Evolutionary conservation across 1,140 invertebrate genomes (phyloP), one percentile per base, ranked within the genome.

Genomic region (Coptotermes formosanus): DNA sequence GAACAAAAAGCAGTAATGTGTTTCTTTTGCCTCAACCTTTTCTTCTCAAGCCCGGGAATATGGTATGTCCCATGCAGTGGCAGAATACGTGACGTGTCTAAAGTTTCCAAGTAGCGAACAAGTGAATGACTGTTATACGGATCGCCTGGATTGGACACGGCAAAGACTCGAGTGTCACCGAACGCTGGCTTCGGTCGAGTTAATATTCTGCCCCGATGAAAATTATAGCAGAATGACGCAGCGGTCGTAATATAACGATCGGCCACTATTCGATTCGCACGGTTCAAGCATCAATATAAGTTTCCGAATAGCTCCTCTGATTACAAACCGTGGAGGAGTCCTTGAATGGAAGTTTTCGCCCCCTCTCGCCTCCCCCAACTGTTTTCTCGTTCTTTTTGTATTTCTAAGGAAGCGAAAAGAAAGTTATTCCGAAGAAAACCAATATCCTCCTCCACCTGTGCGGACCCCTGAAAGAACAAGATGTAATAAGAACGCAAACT

Each of bases 201-300:
- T 75, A 75, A 75, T 75, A 75, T 75, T 75, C 64, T 75, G 9
- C 64, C 30, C 82, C 82, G 45, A 84, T 55, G 83, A 45, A 84
- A 75, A 84, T 84, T 84, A 84, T 84, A 45, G 83, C 83, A 52
- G 44, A 45, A 84, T 84, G 83, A 84, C 83, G 83, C 83, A 84
- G 83, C 83, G 44, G 45, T 84, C 48, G 83, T 52, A 84, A 84
- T 84, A 45, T 25, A 48, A 83, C 52, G 64, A 30, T 25, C 64
- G n/a, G 25, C 64, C 44, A 43, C 48, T 84, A 19, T 45, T 52
- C 83, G 83, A 48, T 84, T 55, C 83, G 83, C 83, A 84, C 83
- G 83, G 48, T 84, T 55, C 83, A 48, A 23, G n/a, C 83, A 52
- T 84, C 83, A 83, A 83, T 83, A 83, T 83, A 83, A 83, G 38